Base-by-base conservation (phyloP, 2,113 vertebrate genomes). In the Ctenomys sociabilis region DNA sequence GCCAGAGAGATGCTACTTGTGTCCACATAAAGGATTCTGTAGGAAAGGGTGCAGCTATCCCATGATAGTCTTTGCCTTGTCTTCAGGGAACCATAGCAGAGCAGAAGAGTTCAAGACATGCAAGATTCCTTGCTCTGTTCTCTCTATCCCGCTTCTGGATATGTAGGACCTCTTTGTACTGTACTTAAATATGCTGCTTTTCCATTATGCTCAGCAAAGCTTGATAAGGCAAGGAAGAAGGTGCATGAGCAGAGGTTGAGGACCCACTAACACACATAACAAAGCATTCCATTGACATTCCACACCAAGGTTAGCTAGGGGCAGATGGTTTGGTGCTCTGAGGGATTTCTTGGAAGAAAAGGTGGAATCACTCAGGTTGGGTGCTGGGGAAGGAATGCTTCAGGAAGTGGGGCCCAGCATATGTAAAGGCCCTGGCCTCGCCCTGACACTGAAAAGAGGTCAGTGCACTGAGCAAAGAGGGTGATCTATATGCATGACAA, bases 311-410 rank as follows among this genome's bases (percentile, higher is more conserved):
- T 68, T 86, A 80, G 28, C 12, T 24, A 22, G 35, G 14, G 94
- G 21, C 19, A 70, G 52, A 93, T 24, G 22, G 12, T 80, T 89
- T 54, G 54, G 45, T 85, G 73, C 70, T 96, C 85, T 21, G 45
- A 96, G 82, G 24, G 54, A 57, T 61, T 57, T n/a, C 92, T 72
- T 87, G 28, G n/a, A 93, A 91, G 52, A 92, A 93, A 63, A 57
- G n/a, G 57, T 82, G 5, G 22, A 68, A 86, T 75, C 66, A 32
- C 52, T 10, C 19, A 5, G 12, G 7, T 17, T n/a, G 13, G 1
- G 9, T 0, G 54, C 3, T 40, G 30, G 16, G 21, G n/a, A 12
- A 72, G 59, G 35, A 52, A 77, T 13, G 37, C 43, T 52, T 72
- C 28, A 40, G 82, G 75, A 88, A 86, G 11, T 45, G 59, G 66